Base-by-base conservation (phyloP, 2,888 invertebrate genomes). In the Eurytoma californica region DNA sequence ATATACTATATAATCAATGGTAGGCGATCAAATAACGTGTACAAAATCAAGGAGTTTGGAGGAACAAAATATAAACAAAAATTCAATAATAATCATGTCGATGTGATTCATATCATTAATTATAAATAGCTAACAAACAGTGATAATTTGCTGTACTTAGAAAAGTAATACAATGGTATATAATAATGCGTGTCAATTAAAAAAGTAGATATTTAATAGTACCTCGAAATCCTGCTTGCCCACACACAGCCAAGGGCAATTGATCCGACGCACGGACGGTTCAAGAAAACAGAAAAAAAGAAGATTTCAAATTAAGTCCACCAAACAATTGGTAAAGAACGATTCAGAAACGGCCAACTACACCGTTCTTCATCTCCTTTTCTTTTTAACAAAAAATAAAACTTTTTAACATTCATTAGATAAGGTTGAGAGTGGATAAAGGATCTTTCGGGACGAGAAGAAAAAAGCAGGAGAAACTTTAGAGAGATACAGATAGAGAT, bases 151-250 rank as follows among this genome's bases (percentile, higher is more conserved):
- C 80, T 78, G 74, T 80, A 80, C 74, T 83, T 69, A 75, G 67
- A 82, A 77, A 80, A 80, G 72, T 79, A 78, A 81, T 78, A 82
- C 80, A 83, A 79, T 75, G 72, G 79, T 80, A 76, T 75, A 74
- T 75, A 82, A 82, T 68, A 82, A 82, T 83, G 82, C 80, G 83
- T 84, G 82, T 83, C 86, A 85, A 83, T 84, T 88, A 87, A 88
- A 86, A 87, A 89, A 87, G 88, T 86, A 88, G 86, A 87, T 78
- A 87, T 87, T 89, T 86, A 86, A 85, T 87, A 88, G 92, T 95
- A 95, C 95, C 95, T 95, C 95, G 94, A 95, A 95, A 93, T 95
- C 95, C 95, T 94, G 93, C 69, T 92, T 92, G 92, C 92, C 92
- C 93, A 92, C 92, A 92, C 92, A 92, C 91, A 92, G 93, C 92